Conservation (phyloP, 2,888 invertebrate species). For the Halocaridina rubra region DNA sequence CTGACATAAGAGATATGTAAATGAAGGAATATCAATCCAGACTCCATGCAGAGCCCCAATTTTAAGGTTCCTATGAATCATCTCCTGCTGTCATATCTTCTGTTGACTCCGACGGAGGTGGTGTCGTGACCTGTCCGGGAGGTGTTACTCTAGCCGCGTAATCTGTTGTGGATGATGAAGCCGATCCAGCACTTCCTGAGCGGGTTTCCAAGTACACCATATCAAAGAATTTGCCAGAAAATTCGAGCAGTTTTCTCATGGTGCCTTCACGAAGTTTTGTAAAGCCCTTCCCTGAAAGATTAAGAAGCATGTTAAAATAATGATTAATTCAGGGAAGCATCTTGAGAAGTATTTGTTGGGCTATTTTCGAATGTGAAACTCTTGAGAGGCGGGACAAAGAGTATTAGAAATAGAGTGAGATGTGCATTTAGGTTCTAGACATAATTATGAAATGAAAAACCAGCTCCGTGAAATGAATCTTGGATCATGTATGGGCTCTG, state of each 20-base stretch:
- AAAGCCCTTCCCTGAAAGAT: constrained; percentile 57
- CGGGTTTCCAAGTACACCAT: constrained; percentile 59
- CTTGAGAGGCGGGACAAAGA: not conserved
- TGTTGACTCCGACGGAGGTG: constrained; percentile 11
- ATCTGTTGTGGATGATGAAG: not conserved
- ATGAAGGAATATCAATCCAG: not conserved
- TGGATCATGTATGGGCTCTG: no score
- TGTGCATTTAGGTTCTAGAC: not conserved
- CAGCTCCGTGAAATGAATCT: no score
- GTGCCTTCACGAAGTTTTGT: constrained; percentile 63
- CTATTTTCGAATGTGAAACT: not conserved
- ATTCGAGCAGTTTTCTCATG: constrained; percentile 48
- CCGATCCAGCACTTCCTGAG: constrained; percentile 27
- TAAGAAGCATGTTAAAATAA: not conserved
- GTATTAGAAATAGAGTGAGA: not conserved
- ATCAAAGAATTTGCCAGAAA: constrained; percentile 55
- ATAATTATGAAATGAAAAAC: not conserved
- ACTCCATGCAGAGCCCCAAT: not conserved
- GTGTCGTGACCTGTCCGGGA: constrained; percentile 39
- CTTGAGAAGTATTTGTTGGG: not conserved
- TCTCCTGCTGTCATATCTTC: not conserved
- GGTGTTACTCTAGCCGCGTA: constrained; percentile 39
- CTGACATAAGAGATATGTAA: not conserved
- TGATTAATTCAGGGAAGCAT: not conserved
- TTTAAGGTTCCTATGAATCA: not conserved